These are phyloP conservation scores for Nomia melanderi DNA, from an alignment of 1,140 invertebrate species.

Conservation along the genomic window DNA sequence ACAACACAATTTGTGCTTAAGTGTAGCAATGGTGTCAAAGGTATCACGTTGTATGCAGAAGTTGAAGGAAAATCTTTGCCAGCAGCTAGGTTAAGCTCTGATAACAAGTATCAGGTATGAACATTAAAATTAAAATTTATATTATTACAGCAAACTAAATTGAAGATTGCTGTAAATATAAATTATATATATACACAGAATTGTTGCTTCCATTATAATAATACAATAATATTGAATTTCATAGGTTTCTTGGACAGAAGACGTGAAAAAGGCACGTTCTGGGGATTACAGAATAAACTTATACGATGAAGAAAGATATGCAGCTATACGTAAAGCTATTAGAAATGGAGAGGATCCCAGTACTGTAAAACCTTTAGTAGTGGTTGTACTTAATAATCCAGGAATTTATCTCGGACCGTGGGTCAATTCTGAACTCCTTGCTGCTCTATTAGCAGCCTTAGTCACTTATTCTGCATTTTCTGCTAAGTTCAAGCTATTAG, in stretches of 20 bases:
- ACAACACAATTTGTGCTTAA: constrained; percentile 88
- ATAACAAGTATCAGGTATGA: constrained; percentile 89
- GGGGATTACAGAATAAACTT: constrained; percentile 91
- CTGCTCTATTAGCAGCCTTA: constrained; percentile 88
- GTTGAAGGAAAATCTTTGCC: constrained; percentile 90
- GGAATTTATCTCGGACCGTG: constrained; percentile 95
- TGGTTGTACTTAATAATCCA: constrained; percentile 89
- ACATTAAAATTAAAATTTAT: background rate
- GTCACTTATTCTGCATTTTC: constrained; percentile 94
- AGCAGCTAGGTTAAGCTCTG: constrained; percentile 87
- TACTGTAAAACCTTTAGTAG: constrained; percentile 87
- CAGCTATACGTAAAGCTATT: constrained; percentile 88
- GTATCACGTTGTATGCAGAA: constrained; percentile 91
- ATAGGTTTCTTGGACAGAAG: constrained; percentile 95
- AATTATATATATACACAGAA: background rate
- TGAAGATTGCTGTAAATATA: background rate
- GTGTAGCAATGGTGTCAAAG: constrained; percentile 85
- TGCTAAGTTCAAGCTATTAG: constrained; percentile 89
- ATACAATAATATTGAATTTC: constrained; percentile 42
- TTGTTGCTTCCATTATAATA: background rate
- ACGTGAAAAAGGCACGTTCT: constrained; percentile 88
- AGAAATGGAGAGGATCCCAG: constrained; percentile 85
- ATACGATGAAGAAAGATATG: constrained; percentile 95
- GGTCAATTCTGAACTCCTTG: constrained; percentile 95
- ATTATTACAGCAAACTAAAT: background rate